Evolutionary conservation across 2,113 vertebrate species (phyloP), one percentile per base, ranked within the genome.

Genomic region (Lichenostomus cassidix): DNA sequence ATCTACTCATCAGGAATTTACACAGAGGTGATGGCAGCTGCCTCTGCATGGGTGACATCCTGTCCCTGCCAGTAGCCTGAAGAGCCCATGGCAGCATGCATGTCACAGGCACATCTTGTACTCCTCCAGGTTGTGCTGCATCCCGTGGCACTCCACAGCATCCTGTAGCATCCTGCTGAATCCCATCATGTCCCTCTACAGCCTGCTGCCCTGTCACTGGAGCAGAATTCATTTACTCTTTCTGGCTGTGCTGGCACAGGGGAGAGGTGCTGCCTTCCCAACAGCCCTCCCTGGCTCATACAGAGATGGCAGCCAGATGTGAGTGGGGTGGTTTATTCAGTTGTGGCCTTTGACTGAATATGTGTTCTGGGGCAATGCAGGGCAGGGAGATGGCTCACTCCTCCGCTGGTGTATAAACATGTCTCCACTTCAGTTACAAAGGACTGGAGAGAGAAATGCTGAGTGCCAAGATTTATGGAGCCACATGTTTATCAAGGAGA

Each of bases 321-420:
- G 71, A 67, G 12, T 12, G 2, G 13, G 5, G 20, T 15, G 29
- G 68, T 60, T 93, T 89, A 46, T 46, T 65, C 41, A 31, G 16
- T 12, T 39, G 16, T 56, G 44, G 41, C 41, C 8, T 41, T 77
- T 18, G 37, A 31, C 8, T 74, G 70, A 59, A 28, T 33, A 5
- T 5, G 7, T 13, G 28, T 13, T 21, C 21, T 22, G 63, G 53
- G 64, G 22, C 50, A 68, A 35, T 33, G 68, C 33, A 79, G 28
- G 29, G 29, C 41, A 39, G 53, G 37, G 42, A 65, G 11, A 25
- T 12, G 10, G 37, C 27, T 74, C 31, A 4, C 9, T 80, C 39
- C 35, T 39, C 1, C 1, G 11, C 4, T 9, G 4, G 49, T 39
- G 25, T 22, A 28, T 28, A 44, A 76, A 60, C 0, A 0, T 0